These are phyloP conservation scores for Galaxias olidus DNA, from an alignment of 2,797 vertebrate species.

Conservation along the genomic window DNA sequence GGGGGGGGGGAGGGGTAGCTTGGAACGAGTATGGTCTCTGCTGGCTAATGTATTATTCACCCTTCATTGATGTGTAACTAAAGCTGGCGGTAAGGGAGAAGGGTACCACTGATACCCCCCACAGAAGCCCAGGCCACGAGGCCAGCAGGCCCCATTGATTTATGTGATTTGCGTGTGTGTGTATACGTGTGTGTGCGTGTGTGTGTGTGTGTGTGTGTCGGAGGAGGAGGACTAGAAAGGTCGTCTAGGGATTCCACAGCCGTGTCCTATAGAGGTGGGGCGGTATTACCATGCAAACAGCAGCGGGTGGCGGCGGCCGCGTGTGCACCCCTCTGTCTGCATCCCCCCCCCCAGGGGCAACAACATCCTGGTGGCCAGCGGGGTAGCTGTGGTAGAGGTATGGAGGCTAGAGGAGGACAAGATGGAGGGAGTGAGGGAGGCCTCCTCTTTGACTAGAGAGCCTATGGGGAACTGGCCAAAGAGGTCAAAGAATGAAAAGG, in stretches of 20 bases:
- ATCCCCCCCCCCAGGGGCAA: slow-evolving; percentile 2
- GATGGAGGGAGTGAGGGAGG: neutral
- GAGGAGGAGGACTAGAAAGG: too few relatives aligned
- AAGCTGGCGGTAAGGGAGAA: slow-evolving; percentile 61
- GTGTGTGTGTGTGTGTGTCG: slow-evolving; percentile 6
- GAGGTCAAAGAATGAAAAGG: slow-evolving; percentile 30
- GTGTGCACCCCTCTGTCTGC: neutral
- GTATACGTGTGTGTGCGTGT: neutral
- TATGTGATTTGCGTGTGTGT: slow-evolving; percentile 35
- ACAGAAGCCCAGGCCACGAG: slow-evolving; percentile 53
- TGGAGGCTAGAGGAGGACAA: neutral
- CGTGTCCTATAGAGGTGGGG: too few relatives aligned
- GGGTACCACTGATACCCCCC: slow-evolving; percentile 59
- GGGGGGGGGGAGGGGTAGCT: neutral
- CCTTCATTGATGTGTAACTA: slow-evolving; percentile 79
- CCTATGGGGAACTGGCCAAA: slow-evolving; percentile 19
- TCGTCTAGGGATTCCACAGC: too few relatives aligned
- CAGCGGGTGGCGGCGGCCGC: neutral
- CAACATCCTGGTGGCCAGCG: neutral
- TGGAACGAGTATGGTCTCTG: slow-evolving; percentile 22
- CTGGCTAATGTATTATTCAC: slow-evolving; percentile 78
- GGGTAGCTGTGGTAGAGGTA: slow-evolving; percentile 1
- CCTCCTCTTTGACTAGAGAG: neutral
- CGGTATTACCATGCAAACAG: too few relatives aligned
- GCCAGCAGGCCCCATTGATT: slow-evolving; percentile 65